These are phyloP conservation scores for Morus bassanus DNA, from an alignment of 2,797 vertebrate genomes.

Conservation along the genomic window DNA sequence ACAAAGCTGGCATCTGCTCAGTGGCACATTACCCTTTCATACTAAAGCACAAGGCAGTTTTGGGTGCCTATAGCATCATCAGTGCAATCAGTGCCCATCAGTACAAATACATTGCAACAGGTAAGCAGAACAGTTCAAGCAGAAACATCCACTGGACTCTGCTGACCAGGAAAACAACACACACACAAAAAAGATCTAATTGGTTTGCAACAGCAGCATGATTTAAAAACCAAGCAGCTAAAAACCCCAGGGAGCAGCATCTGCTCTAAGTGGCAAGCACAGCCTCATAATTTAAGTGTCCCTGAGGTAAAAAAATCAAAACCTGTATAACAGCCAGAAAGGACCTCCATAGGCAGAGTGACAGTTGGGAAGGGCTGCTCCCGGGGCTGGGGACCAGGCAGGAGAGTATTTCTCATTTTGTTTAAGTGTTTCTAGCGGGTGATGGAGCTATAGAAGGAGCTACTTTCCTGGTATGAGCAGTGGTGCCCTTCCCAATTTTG, in stretches of 20 bases:
- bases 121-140: neutral
- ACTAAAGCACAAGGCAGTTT: neutral
- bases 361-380: neutral
- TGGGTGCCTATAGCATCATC: accelerated
- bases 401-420: neutral
- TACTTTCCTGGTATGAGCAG: neutral
- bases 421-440: neutral
- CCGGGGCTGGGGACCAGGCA: neutral
- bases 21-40: accelerated
- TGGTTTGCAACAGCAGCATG: neutral
- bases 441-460: neutral
- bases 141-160: neutral
- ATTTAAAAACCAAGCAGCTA: slow-evolving; percentile 14
- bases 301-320: neutral
- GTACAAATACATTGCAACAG: neutral
- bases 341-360: neutral
- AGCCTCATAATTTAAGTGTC: neutral
- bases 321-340: neutral
- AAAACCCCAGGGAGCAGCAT: neutral
- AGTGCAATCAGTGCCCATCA: neutral
- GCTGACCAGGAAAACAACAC: neutral
- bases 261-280: neutral
- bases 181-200: neutral
- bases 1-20: neutral
- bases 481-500: neutral